phyloP scores from a whole-genome alignment of 2,888 invertebrate genomes.

The Lysandra bellargus region DNA sequence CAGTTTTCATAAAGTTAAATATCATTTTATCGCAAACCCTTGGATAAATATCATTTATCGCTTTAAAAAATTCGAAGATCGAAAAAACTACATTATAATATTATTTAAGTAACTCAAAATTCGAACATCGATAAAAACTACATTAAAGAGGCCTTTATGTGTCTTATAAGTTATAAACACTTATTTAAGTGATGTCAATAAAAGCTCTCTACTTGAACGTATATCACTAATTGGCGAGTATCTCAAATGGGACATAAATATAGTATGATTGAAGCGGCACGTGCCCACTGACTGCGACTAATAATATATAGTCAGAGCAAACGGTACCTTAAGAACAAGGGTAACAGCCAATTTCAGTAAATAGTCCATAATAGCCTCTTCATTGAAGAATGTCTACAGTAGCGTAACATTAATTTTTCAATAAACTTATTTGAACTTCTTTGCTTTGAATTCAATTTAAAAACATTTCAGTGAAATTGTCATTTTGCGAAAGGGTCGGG shows the following conservation, averaged over 20 bases:
- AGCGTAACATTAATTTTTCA: not conserved
- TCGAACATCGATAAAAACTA: not conserved
- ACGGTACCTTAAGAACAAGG: conserved; percentile 31
- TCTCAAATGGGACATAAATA: conserved; percentile 21
- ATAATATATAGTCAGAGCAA: conserved; percentile 40
- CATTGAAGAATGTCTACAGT: conserved; percentile 4
- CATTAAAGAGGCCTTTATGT: not conserved
- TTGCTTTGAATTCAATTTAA: not conserved
- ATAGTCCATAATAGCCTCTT: conserved; percentile 12
- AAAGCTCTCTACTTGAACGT: not conserved
- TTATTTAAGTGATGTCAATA: not conserved
- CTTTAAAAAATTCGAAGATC: not conserved
- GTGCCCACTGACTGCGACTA: conserved; percentile 35
- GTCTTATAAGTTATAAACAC: no score
- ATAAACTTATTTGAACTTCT: not conserved
- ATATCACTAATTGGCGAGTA: conserved; percentile 3
- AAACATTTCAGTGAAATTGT: not conserved
- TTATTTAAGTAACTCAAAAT: no score
- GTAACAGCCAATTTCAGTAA: conserved; percentile 17
- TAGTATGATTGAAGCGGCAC: conserved; percentile 33
- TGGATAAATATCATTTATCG: not conserved
- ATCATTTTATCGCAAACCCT: not conserved
- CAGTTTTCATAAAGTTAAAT: not conserved
- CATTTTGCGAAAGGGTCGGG: not conserved
- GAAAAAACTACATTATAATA: no score